These are phyloP conservation scores for Drosophila paranaensis DNA, from an alignment of 2,888 invertebrate genomes.

Conservation along the genomic window DNA sequence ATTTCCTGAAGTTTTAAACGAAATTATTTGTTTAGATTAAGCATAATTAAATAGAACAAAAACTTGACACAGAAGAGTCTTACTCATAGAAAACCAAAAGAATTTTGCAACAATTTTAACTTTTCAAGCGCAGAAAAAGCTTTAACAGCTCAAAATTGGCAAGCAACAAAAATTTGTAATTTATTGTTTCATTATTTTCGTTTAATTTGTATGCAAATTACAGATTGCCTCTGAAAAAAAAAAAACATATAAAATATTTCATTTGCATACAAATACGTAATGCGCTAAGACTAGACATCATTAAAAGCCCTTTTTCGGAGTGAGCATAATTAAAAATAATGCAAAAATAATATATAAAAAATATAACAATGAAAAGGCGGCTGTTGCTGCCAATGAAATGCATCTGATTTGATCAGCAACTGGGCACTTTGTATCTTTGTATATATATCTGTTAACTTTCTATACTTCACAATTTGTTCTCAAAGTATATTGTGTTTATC, in stretches of 20 bases:
- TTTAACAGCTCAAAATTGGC: not conserved
- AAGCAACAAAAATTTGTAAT: not conserved
- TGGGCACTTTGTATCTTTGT: not conserved
- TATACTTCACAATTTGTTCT: too few species aligned
- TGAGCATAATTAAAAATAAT: not conserved
- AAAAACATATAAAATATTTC: not conserved
- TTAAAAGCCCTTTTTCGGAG: not conserved
- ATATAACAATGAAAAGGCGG: not conserved
- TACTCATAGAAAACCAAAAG: not conserved
- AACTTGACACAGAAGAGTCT: not conserved
- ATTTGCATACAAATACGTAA: not conserved
- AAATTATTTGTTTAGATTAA: too few species aligned
- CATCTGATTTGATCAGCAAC: not conserved
- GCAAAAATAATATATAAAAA: not conserved
- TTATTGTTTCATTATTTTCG: not conserved
- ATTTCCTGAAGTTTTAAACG: not conserved
- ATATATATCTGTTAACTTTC: too few species aligned
- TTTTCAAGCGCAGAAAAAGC: not conserved
- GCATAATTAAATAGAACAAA: not conserved
- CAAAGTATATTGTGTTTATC: too few species aligned
- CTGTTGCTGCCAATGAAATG: not conserved
- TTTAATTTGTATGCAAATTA: constrained; percentile 4
- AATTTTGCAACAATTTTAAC: not conserved
- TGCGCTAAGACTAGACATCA: not conserved
- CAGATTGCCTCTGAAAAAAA: not conserved